phyloP scores from a whole-genome alignment of 1,140 invertebrate genomes.

The Pectinophora gossypiella region DNA sequence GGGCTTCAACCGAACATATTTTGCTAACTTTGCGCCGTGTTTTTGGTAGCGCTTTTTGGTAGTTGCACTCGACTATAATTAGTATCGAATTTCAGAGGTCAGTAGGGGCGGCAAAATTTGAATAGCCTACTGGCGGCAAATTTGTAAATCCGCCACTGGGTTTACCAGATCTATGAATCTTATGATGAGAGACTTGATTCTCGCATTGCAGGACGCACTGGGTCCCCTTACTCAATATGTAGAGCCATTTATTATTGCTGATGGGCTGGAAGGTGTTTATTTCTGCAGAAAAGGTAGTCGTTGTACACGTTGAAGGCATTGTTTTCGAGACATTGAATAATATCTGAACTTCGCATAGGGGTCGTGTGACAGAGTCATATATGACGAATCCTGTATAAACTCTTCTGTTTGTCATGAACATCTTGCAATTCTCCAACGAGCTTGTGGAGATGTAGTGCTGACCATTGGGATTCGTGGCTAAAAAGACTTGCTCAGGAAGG shows the following conservation, averaged over 20 bases:
- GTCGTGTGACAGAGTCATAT: conserved; percentile 20
- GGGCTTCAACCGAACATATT: too few relatives aligned
- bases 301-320: conserved; percentile 17
- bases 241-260: conserved; percentile 26
- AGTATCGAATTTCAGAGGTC: too few relatives aligned
- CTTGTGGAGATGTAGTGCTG: conserved; percentile 24
- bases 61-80: too few relatives aligned
- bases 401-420: conserved; percentile 10
- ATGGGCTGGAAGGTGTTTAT: conserved; percentile 24
- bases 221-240: conserved; percentile 15
- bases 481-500: conserved; percentile 26
- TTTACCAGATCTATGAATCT: conserved; percentile 19
- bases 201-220: conserved; percentile 18
- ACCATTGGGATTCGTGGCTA: conserved; percentile 23
- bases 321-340: conserved; percentile 10
- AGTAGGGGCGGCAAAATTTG: too few relatives aligned
- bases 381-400: conserved; percentile 18
- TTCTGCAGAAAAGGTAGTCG: conserved; percentile 21
- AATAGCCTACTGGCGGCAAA: too few relatives aligned
- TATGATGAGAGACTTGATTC: conserved; percentile 17
- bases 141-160: too few relatives aligned
- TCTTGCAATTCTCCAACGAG: conserved; percentile 22
- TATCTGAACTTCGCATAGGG: conserved; percentile 23
- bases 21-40: too few relatives aligned
- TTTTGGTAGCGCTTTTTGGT: too few relatives aligned